phyloP scores from a whole-genome alignment of 2,797 vertebrate genomes.

The Brachyrhaphis roseni region DNA sequence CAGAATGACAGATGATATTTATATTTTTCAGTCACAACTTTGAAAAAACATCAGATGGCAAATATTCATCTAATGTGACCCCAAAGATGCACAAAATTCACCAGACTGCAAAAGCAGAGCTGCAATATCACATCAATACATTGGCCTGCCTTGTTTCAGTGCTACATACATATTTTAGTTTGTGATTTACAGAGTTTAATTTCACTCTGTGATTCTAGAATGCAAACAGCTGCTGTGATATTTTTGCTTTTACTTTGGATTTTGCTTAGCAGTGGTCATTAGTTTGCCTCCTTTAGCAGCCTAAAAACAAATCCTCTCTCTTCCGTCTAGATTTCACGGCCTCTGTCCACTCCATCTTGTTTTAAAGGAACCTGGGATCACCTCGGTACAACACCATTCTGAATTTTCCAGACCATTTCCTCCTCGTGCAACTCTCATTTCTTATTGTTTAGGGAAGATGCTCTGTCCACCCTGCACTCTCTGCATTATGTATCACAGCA shows the following conservation, averaged over 20 bases:
- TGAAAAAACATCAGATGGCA: background rate
- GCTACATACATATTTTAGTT: slow-evolving; percentile 1
- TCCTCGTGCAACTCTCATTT: slow-evolving; percentile 46
- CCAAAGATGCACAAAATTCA: background rate
- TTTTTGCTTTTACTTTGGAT: background rate
- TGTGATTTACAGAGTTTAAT: background rate
- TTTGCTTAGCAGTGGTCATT: slow-evolving; percentile 41
- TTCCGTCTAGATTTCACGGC: slow-evolving; percentile 31
- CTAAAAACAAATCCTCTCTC: slow-evolving; percentile 38
- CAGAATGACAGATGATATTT: too few species aligned
- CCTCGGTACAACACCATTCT: slow-evolving; percentile 37
- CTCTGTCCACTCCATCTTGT: slow-evolving; percentile 50
- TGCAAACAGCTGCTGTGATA: background rate
- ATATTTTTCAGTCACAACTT: background rate
- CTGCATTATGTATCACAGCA: slow-evolving; percentile 40
- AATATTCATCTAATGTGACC: background rate
- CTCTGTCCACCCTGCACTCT: slow-evolving; percentile 25
- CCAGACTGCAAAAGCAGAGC: background rate
- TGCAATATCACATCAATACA: slow-evolving; percentile 29
- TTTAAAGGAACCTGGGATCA: slow-evolving; percentile 60
- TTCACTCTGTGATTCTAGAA: background rate
- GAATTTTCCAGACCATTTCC: slow-evolving; percentile 68
- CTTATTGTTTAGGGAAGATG: slow-evolving; percentile 38
- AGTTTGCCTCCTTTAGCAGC: slow-evolving; percentile 38
- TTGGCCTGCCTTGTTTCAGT: slow-evolving; percentile 13